Conservation (phyloP, 1,140 invertebrate species). For the Mactra quadrangularis region DNA sequence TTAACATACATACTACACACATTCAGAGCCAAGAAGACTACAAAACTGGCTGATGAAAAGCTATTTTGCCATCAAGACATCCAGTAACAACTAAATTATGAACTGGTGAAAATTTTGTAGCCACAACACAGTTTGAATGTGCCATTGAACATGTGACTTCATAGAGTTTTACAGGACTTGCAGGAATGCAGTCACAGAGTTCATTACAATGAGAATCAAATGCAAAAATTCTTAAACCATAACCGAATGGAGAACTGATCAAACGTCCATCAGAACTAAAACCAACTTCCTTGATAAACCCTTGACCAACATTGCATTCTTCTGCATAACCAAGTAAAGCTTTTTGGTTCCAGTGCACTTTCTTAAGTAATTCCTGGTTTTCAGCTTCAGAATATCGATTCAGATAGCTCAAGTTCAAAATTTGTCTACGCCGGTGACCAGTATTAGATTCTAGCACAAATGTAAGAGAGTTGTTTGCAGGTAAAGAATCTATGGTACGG, state of each 20-base stretch:
- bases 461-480: conserved; percentile 42
- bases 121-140: conserved; percentile 93
- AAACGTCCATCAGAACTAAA: conserved; percentile 94
- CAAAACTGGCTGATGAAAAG: conserved; percentile 93
- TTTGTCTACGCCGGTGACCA: conserved; percentile 34
- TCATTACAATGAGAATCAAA: conserved; percentile 92
- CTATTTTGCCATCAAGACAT: conserved; percentile 93
- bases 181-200: conserved; percentile 88
- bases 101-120: conserved; percentile 94
- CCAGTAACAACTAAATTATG: conserved; percentile 94
- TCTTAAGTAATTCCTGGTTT: conserved; percentile 38
- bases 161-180: conserved; percentile 83
- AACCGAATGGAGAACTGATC: conserved; percentile 94
- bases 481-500: conserved; percentile 17
- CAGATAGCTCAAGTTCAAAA: conserved; percentile 56
- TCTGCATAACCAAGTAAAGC: conserved; percentile 92
- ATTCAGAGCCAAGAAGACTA: too few species aligned
- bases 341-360: conserved; percentile 50
- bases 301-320: conserved; percentile 94
- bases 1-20: too few species aligned
- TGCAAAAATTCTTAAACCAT: conserved; percentile 92
- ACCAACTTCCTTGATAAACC: conserved; percentile 92
- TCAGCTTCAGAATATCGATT: conserved; percentile 49
- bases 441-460: conserved; percentile 55
- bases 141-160: conserved; percentile 89